Evolutionary conservation across 1,140 invertebrate species (phyloP), one percentile per base, ranked within the genome.

Genomic region (Listronotus bonariensis): DNA sequence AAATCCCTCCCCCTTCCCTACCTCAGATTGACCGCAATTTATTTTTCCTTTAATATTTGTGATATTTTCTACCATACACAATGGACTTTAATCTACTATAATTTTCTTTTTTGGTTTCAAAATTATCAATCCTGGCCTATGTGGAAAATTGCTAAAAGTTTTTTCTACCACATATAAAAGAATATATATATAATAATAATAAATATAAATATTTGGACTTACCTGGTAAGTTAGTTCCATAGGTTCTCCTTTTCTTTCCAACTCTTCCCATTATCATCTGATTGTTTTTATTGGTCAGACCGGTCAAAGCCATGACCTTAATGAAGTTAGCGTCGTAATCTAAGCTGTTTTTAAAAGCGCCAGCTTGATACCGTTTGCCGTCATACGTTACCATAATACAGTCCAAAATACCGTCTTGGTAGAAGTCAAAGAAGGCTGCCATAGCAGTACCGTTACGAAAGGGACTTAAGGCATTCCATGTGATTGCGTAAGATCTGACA

Each of bases 311-410:
- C 85, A 96, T 92, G 0, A 97, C 92, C 82, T 97, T 98, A 0
- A 98, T 86, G 73, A 98, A 98, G 79, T 95, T 96, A 0, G 95
- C 93, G 80, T 97, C 95, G 76, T 95, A 95, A 71, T 95, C 91
- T 14, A 95, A 81, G 67, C 87, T 91, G 77, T 97, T 97, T 74
- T 89, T 89, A 75, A 94, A 91, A 0, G 90, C 93, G 57, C 85
- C 85, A 52, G 89, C 85, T 64, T 80, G 82, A 72, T 84, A 88
- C 57, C 71, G 77, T 45, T 67, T 81, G 4, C 74, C 73, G 70
- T 86, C 83, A 65, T 85, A 82, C 58, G 88, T 83, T 3, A 93
- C 87, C 31, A 94, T 80, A 42, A 95, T 89, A 0, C 93, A 87
- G 80, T 95, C 93, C 26, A 95, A 77, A 1, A 92, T 87, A 68